phyloP scores from a whole-genome alignment of 2,797 vertebrate species.

The Leptatherina wallacei region DNA sequence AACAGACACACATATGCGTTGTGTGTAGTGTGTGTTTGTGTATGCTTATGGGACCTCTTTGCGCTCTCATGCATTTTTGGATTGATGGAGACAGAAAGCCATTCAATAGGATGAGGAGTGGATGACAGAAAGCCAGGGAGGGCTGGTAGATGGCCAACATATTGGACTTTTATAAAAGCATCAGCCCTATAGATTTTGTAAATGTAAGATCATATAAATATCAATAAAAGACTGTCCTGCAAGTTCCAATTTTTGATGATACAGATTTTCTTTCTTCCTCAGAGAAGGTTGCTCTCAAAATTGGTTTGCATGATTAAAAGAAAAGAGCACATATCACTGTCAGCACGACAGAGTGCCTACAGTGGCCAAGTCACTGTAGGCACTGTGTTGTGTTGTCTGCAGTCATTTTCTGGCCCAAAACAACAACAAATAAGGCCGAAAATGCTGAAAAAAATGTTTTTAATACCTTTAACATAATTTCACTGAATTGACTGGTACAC shows the following conservation, averaged over 20 bases:
- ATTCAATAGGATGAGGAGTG: conserved; percentile 16
- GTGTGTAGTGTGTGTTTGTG: conserved; percentile 36
- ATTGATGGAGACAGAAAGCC: conserved; percentile 29
- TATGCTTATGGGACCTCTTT: conserved; percentile 22
- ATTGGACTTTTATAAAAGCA: conserved; percentile 14
- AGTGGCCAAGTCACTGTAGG: too few relatives aligned
- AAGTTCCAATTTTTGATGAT: not conserved
- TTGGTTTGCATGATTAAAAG: too few relatives aligned
- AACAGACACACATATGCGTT: conserved; percentile 49
- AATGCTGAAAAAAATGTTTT: too few relatives aligned
- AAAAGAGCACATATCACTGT: too few relatives aligned
- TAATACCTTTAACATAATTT: too few relatives aligned
- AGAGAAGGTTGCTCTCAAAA: not conserved
- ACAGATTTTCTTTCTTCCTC: not conserved
- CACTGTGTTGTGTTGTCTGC: too few relatives aligned
- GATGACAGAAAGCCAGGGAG: conserved; percentile 23
- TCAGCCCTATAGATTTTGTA: not conserved
- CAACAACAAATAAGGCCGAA: too few relatives aligned
- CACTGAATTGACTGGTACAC: too few relatives aligned
- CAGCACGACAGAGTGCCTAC: too few relatives aligned
- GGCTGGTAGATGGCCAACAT: conserved; percentile 14
- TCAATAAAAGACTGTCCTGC: not conserved
- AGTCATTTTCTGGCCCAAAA: too few relatives aligned
- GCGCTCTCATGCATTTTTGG: not conserved
- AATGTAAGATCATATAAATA: not conserved